These are phyloP conservation scores for Camponotus vicinus DNA, from an alignment of 1,140 invertebrate species.

Conservation along the genomic window DNA sequence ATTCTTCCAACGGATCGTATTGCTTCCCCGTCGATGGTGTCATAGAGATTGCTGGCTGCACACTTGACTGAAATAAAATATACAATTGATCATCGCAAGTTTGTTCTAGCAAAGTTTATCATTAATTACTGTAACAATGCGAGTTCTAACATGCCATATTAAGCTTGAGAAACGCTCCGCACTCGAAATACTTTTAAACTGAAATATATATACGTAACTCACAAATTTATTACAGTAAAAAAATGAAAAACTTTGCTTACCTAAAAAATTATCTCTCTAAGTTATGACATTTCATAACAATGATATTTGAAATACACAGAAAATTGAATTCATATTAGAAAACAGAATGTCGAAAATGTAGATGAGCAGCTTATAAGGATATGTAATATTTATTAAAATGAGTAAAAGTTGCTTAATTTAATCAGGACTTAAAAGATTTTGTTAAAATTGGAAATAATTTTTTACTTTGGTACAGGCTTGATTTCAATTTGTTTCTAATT, in stretches of 20 bases:
- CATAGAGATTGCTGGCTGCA: constrained; percentile 81
- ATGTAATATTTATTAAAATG: neutral
- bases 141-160: constrained; percentile 32
- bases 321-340: neutral
- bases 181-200: neutral
- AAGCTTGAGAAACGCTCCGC: neutral
- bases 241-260: constrained; percentile 69
- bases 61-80: constrained; percentile 82
- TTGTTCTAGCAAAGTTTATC: constrained; percentile 78
- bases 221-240: constrained; percentile 62
- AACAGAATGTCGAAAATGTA: neutral
- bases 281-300: neutral
- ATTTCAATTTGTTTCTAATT: too few relatives aligned
- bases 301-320: neutral
- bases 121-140: constrained; percentile 74
- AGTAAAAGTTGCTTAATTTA: too few relatives aligned
- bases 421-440: too few relatives aligned
- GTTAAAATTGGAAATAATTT: too few relatives aligned
- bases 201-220: constrained; percentile 18
- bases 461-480: too few relatives aligned
- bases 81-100: constrained; percentile 82
- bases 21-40: constrained; percentile 81
- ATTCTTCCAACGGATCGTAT: constrained; percentile 84
- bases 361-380: neutral
- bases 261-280: neutral